A percentile compares a stretch with the other conserved stretches of the same genome.
These are phyloP conservation scores for Pagrus major DNA, from an alignment of 2,113 vertebrate species.

Conservation along the genomic window DNA sequence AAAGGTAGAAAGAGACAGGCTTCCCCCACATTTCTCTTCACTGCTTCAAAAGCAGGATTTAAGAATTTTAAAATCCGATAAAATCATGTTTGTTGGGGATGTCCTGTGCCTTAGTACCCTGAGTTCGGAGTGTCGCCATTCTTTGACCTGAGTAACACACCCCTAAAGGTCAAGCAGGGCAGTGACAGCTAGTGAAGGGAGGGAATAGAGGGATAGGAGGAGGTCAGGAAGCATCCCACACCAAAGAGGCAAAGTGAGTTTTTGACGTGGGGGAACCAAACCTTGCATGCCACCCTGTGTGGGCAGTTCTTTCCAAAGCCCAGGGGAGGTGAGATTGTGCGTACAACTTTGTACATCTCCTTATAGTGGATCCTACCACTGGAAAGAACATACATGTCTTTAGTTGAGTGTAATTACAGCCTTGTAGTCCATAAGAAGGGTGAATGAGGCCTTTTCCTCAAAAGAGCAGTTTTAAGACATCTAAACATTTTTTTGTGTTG, in stretches of 20 bases:
- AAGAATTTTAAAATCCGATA: neutral
- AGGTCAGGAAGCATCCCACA: constrained; percentile 78
- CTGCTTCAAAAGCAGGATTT: constrained; percentile 1
- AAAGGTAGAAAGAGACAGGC: constrained; percentile 76
- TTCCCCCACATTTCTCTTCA: constrained; percentile 9
- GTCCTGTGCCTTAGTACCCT: constrained; percentile 71
- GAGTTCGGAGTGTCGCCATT: constrained; percentile 72
- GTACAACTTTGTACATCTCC: constrained; percentile 99
- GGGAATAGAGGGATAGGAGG: constrained; percentile 75
- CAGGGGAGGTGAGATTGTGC: constrained; percentile 99
- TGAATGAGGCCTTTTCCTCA: neutral
- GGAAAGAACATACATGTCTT: constrained; percentile 94
- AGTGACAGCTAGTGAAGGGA: constrained; percentile 63
- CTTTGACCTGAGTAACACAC: constrained; percentile 73
- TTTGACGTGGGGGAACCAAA: constrained; percentile 87
- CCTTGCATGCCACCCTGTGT: constrained; percentile 99
- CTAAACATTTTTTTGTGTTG: neutral
- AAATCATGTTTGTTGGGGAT: constrained; percentile 5
- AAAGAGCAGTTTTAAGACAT: neutral
- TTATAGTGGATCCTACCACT: constrained; percentile 99
- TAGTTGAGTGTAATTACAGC: constrained; percentile 64
- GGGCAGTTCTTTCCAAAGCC: constrained; percentile 99
- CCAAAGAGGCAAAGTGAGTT: constrained; percentile 65
- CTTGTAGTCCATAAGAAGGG: constrained; percentile 10
- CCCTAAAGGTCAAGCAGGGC: constrained; percentile 59